Evolutionary conservation across 2,888 invertebrate species (phyloP).

Genomic region (Dilophus febrilis): DNA sequence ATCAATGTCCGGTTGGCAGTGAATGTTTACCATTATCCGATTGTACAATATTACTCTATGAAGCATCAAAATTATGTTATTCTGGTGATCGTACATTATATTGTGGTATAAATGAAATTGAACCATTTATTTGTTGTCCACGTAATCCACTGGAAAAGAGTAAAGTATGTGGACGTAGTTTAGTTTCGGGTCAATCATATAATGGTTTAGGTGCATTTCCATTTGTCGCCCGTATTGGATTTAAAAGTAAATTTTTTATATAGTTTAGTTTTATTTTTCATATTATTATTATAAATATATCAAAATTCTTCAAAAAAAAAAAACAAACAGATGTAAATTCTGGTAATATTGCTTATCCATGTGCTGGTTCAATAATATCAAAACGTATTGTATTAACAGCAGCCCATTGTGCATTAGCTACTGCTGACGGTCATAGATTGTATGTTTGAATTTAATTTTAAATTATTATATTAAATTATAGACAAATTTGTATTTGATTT

Average conservation of each 20-base stretch:
- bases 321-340: constrained; percentile 47
- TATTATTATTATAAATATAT: not conserved
- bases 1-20: constrained; percentile 8
- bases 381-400: constrained; percentile 49
- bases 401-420: constrained; percentile 63
- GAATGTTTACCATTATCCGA: constrained; percentile 29
- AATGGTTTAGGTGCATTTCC: constrained; percentile 56
- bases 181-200: constrained; percentile 47
- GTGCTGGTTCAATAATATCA: constrained; percentile 55
- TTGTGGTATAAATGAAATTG: constrained; percentile 26
- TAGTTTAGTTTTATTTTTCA: not conserved
- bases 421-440: constrained; percentile 58
- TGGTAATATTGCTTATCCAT: constrained; percentile 54
- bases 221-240: constrained; percentile 59
- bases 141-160: constrained; percentile 27
- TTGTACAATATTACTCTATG: constrained; percentile 26
- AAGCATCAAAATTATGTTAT: constrained; percentile 28
- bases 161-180: constrained; percentile 43
- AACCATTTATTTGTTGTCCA: constrained; percentile 29
- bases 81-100: constrained; percentile 28
- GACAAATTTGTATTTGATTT: not conserved
- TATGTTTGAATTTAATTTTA: constrained; percentile 29
- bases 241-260: constrained; percentile 41
- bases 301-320: too few relatives aligned
- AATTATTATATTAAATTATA: constrained; percentile 1